Evolutionary conservation across 2,888 invertebrate genomes (phyloP).

Genomic region (Trichopria drosophilae): DNA sequence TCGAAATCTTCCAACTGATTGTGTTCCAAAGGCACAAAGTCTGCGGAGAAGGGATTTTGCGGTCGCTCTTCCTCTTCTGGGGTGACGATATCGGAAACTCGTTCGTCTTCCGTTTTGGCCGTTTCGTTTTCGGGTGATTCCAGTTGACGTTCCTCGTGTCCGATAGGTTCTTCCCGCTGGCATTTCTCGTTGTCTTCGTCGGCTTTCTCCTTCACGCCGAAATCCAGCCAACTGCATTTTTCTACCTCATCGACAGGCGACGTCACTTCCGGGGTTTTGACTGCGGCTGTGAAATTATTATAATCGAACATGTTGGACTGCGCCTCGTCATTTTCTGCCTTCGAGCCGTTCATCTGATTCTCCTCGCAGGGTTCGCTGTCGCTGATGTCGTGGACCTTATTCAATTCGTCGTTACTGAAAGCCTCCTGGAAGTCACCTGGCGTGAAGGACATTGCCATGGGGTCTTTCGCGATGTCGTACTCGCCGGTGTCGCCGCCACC

Average conservation of each 20-base stretch:
- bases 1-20: no score
- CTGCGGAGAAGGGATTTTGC: slow-evolving; percentile 7
- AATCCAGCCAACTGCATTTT: no score
- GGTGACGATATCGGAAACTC: not conserved
- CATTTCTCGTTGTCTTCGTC: not conserved
- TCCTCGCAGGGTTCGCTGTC: slow-evolving; percentile 41
- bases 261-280: slow-evolving; percentile 25
- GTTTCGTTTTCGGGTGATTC: not conserved
- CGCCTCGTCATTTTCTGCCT: no score
- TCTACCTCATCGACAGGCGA: slow-evolving; percentile 12
- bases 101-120: slow-evolving; percentile 6
- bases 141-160: slow-evolving; percentile 2
- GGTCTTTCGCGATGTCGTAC: slow-evolving; percentile 45
- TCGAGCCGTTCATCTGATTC: slow-evolving; percentile 29
- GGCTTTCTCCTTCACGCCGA: not conserved
- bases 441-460: slow-evolving; percentile 53
- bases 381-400: slow-evolving; percentile 57
- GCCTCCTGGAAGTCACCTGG: slow-evolving; percentile 48
- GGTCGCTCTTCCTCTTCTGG: slow-evolving; percentile 8
- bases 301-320: no score
- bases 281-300: no score
- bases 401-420: slow-evolving; percentile 55
- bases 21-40: no score
- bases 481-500: slow-evolving; percentile 40
- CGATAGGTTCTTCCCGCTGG: not conserved